Evolutionary conservation across 2,797 vertebrate species (phyloP), one percentile per base, ranked within the genome.

Genomic region (Sparidentex hasta): DNA sequence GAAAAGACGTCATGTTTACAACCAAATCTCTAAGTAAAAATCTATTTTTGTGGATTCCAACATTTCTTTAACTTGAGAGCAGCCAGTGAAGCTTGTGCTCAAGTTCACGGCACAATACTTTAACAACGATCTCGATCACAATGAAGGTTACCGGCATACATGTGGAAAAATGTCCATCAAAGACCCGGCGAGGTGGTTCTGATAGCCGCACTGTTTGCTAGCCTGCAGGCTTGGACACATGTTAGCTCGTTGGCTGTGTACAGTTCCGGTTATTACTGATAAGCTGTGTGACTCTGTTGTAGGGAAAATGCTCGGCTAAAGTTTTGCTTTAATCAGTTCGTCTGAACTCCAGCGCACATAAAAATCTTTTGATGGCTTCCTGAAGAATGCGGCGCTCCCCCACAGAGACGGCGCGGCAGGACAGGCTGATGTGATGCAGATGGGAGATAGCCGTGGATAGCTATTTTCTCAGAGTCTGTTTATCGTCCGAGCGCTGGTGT

Each of bases 391-490:
- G 54, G 11, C 23, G 16, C 59, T 66, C 62, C 64, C 11, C 38
- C 61, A 38, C 48, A 44, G 50, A 69, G 65, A 50, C 50, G 61
- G 21, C 67, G 67, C 20, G 29, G n/a, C 59, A 18, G 55, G 71
- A 71, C 58, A 74, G 66, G 50, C 43, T 82, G 78, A 88, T 85
- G 61, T 68, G 67, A 90, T 82, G 71, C 83, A 87, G 78, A 74
- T 4, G 21, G 38, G 6, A 65, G 71, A 85, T 74, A 75, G 52
- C 43, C 65, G 23, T 47, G 25, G 43, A 47, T 47, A 13, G 64
- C 48, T 33, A 72, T 69, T 81, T 75, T 74, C 16, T 38, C 1
- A 7, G 12, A 47, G 52, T 59, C 48, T 65, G 8, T 74, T 68
- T 81, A 25, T 57, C 9, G 72, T 33, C 55, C 43, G 20, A 23